Evolutionary conservation across 2,113 vertebrate species (phyloP), one percentile per base, ranked within the genome.

Genomic region (Echinops telfairi): DNA sequence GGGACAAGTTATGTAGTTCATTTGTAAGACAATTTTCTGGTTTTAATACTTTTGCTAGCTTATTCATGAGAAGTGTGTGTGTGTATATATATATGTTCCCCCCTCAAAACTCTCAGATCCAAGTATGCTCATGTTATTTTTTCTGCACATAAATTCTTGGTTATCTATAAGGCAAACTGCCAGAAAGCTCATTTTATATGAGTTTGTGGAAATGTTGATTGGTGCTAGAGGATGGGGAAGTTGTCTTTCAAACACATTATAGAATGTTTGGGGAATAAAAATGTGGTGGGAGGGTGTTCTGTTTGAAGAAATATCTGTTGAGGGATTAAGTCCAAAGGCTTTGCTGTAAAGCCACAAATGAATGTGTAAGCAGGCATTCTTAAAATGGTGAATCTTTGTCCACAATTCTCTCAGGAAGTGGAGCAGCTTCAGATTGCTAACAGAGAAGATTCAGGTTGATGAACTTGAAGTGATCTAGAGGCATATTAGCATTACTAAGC

Each of bases 51-150:
- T 97, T 79, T 58, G 16, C 22, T 78, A 43, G 77, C 20, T 53
- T 75, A 43, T 87, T 89, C 19, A 77, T 66, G 38, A 92, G 81
- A 89, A 64, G 4, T 76, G 31, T 20, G 23, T 66, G 86, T 47
- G 5, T 47, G n/a, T n/a, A n/a, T n/a, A n/a, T n/a, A n/a, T n/a
- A n/a, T n/a, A n/a, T 47, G 43, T 91, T 88, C 27, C 83, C n/a
- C n/a, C n/a, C n/a, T 78, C 71, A 92, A 57, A 87, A 93, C 76
- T 89, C 57, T 87, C 38, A 73, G 73, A 29, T 73, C 40, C 83
- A 73, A 71, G 58, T 66, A 62, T 4, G 15, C 40, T 3, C 62
- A 5, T 86, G 60, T 2, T 86, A 79, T 82, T 92, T 92, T 93
- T 82, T 92, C 91, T 93, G 79, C n/a, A 43, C 31, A 27, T 64